Evolutionary conservation across 2,113 vertebrate genomes (phyloP).

Genomic region (Vanacampus margaritifer): DNA sequence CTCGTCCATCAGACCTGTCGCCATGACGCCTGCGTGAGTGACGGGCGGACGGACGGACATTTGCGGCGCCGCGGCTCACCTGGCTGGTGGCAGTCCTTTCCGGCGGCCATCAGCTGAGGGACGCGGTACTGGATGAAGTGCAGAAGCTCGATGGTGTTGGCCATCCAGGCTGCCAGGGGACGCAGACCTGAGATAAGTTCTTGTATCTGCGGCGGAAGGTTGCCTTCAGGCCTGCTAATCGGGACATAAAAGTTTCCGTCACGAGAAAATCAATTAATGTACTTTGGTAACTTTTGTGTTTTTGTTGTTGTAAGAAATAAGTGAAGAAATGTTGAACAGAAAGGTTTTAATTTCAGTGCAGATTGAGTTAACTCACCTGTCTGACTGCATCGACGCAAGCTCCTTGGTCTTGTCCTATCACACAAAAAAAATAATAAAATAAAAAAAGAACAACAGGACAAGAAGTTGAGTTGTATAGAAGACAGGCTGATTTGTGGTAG

Average conservation of each 20-base stretch:
- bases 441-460: no score
- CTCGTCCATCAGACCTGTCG: slow-evolving; percentile 47
- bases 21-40: background rate
- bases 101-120: slow-evolving; percentile 68
- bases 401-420: slow-evolving; percentile 76
- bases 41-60: no score
- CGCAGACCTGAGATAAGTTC: slow-evolving; percentile 67
- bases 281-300: background rate
- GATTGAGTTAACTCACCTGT: slow-evolving; percentile 64
- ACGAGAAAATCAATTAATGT: background rate
- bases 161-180: slow-evolving; percentile 75
- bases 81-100: slow-evolving; percentile 44
- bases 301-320: no score
- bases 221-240: background rate
- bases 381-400: slow-evolving; percentile 69
- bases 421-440: background rate
- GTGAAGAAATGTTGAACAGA: background rate
- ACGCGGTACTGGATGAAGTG: slow-evolving; percentile 77
- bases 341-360: no score
- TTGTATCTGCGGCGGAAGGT: slow-evolving; percentile 14
- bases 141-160: slow-evolving; percentile 77
- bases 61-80: slow-evolving; percentile 9
- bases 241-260: background rate
- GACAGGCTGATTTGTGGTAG: no score
- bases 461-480: background rate